Base-by-base conservation (phyloP, 2,888 invertebrate species). In the Tenthredo distinguenda region DNA sequence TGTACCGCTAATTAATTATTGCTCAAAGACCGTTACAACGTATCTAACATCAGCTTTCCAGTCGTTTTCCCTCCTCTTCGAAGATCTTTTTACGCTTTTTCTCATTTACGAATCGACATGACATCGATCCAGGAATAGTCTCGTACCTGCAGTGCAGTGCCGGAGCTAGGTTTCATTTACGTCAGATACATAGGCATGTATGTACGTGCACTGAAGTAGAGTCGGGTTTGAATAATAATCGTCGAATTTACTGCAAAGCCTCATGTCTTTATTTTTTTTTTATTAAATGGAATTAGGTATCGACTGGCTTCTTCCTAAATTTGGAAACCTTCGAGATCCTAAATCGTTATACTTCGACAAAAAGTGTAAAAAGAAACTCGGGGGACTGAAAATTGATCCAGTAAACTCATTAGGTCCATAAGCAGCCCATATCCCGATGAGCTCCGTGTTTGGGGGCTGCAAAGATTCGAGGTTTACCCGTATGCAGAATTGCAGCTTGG, bases 101-200 rank as follows among this genome's bases (percentile, higher is more conserved):
- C 7, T 37, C 18, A 71, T 71, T 71, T n/a, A 37, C 34, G 71
- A 71, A 37, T 71, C 40, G 71, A 31, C 68, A n/a, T 68, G 68
- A 31, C 68, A 68, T 68, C 68, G 68, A 68, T 34, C 68, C 31
- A 15, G 34, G 68, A 68, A 68, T 68, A 26, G 31, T 68, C 21
- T 68, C 12, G 31, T 34, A 34, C 34, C 31, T 12, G 68, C 31
- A 68, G 68, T 26, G 55, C 55, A n/a, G 55, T 55, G 55, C 7
- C 55, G 7, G 55, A 55, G 55, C n/a, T n/a, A n/a, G 1, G 7
- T n/a, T 55, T 55, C n/a, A 47, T 6, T 2, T 55, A 50, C 50
- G 5, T 50, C 6, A 18, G 6, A 55, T 7, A n/a, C 6, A 15
- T 3, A 47, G 43, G 6, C 18, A 43, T 43, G 12, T 9, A 40